Percentiles rank a stretch among this genome's conserved stretches.
These are phyloP conservation scores for Parazoanthus atlanticus DNA, from an alignment of 92 coral and sea anemone genomes.

Conservation along the genomic window DNA sequence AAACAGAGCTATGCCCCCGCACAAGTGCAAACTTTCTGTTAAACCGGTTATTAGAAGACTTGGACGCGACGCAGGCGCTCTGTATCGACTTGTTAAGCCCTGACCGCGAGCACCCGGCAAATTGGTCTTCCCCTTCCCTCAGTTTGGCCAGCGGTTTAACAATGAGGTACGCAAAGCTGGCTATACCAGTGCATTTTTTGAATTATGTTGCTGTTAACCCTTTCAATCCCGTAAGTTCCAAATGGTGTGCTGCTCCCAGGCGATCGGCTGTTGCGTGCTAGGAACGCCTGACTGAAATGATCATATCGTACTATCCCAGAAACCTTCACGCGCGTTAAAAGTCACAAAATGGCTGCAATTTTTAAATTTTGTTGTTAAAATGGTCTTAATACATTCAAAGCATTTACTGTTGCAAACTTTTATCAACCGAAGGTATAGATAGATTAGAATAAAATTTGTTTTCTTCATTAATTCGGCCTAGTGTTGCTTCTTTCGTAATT, in stretches of 20 bases:
- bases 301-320: neutral
- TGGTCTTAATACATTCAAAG: neutral
- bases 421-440: too few relatives aligned
- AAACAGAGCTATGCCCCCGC: slow-evolving; percentile 50
- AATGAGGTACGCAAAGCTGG: slow-evolving; percentile 64
- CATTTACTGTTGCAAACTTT: too few relatives aligned
- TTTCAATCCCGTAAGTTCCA: neutral
- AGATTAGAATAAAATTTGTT: too few relatives aligned
- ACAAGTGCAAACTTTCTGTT: slow-evolving; percentile 69
- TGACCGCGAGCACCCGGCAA: slow-evolving; percentile 39
- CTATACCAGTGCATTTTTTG: slow-evolving; percentile 21
- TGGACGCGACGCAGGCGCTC: slow-evolving; percentile 69
- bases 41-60: slow-evolving; percentile 78
- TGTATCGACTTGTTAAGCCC: slow-evolving; percentile 42
- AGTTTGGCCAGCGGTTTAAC: slow-evolving; percentile 72
- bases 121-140: slow-evolving; percentile 69
- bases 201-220: slow-evolving; percentile 11
- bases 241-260: neutral
- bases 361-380: neutral
- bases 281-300: too few relatives aligned
- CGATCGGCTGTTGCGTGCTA: neutral
- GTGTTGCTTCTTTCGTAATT: neutral
- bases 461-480: neutral
- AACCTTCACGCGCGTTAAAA: neutral
- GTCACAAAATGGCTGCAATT: neutral